Evolutionary conservation across 2,113 vertebrate species (phyloP), one percentile per base, ranked within the genome.

Genomic region (Trochalopteron elliotii): DNA sequence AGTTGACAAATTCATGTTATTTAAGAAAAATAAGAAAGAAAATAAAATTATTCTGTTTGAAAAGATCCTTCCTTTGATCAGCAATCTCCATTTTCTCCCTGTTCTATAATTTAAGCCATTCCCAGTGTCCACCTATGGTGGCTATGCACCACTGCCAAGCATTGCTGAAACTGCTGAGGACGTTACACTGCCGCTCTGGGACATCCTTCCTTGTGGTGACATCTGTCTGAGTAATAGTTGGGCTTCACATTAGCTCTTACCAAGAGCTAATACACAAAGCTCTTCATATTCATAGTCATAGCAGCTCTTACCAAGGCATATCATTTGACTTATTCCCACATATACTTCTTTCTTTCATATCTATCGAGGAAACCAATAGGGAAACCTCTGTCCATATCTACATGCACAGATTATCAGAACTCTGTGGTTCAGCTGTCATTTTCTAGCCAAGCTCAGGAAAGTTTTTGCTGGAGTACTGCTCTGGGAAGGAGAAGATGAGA

Each of bases 301-400:
- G 11, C 20, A 45, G 45, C 45, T 45, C 20, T 45, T 45, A 21
- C 45, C 45, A 45, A 45, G 45, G 21, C 45, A 45, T 45, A 45
- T 45, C 11, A 10, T 60, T 82, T 49, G 20, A 17, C n/a, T 33
- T 69, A 25, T 56, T 71, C 18, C 5, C 40, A 82, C 35, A 70
- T 31, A 30, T 2, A 15, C 5, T 7, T 75, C 30, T 56, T 8
- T 2, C 30, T 49, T 45, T 87, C 28, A 6, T 31, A 22, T 50
- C 14, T 69, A 4, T 21, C 0, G 7, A 59, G 15, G 53, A 72
- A 75, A 79, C 37, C 33, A 56, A 0, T 20, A 45, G 33, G 16
- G 22, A 64, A 78, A 71, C 27, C 8, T 37, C 2, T 37, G 18
- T 30, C 0, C 0, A 22, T 35, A 45, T 10, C 44, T 69, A 31